Base-by-base conservation (phyloP, 2,888 invertebrate genomes). In the Mesorhabditis spiculigera region DNA sequence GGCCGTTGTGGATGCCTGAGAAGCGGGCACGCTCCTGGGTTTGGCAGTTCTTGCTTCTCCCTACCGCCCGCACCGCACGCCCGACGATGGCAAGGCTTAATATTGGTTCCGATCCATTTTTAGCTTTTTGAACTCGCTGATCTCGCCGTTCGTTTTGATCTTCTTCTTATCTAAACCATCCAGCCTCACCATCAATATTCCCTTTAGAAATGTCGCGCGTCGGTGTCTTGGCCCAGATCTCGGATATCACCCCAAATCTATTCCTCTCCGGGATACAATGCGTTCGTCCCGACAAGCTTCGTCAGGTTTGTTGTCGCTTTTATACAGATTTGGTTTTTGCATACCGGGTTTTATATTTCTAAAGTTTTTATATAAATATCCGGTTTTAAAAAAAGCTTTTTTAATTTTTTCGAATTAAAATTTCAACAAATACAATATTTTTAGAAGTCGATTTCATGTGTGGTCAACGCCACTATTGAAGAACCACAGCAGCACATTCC, bases 381-480 rank as follows among this genome's bases (percentile, higher is more conserved):
- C 1, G n/a, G 58, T 13, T 50, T 13, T 13, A 50, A n/a, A 50
- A 10, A 50, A 50, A 13, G 8, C 10, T 13, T n/a, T 50, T 13
- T 50, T n/a, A 50, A 50, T n/a, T 50, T 13, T 50, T 50, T 13
- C n/a, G n/a, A 50, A 50, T 13, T 10, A 50, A 50, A n/a, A 50
- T 50, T 10, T 13, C 3, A 13, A 13, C 58, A 10, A 50, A 87
- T 91, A 28, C 28, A 28, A 28, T 6, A 8, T 63, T 16, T 8
- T 63, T 16, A n/a, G 67, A 90, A 90, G 65, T 76, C 80, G 65
- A 91, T 94, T 67, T 91, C 91, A 3, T 91, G 92, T 81, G 90
- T 94, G 61, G 90, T 94, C 68, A 93, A 92, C 85, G 91, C 91
- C 41, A 93, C 93, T 0, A 90, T 92, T 0, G 94, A 94, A 85